phyloP scores from a whole-genome alignment of 1,140 invertebrate species.

The Matsumurasca onukii region DNA sequence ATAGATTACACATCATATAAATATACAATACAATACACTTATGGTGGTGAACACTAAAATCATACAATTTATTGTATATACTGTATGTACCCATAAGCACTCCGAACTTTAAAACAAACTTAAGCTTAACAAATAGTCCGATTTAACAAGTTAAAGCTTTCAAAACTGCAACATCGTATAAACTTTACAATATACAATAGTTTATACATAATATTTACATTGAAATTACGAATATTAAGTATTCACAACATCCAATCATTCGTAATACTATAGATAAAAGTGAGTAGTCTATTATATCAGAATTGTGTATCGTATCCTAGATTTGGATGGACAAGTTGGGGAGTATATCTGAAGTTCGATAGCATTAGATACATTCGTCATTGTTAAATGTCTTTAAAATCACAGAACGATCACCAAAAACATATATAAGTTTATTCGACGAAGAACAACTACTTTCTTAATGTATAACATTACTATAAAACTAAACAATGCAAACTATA shows the following conservation, averaged over 20 bases:
- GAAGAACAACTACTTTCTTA: no score
- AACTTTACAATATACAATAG: slow-evolving; percentile 24
- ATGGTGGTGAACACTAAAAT: not conserved
- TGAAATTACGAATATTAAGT: not conserved
- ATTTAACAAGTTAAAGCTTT: slow-evolving; percentile 8
- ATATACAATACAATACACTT: not conserved
- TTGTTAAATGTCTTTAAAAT: no score
- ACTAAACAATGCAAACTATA: no score
- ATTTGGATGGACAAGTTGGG: not conserved
- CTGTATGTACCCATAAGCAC: slow-evolving; percentile 12
- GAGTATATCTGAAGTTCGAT: no score
- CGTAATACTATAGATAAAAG: not conserved
- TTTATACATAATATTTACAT: slow-evolving; percentile 14
- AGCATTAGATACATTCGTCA: no score
- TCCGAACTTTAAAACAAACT: slow-evolving; percentile 14
- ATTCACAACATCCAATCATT: slow-evolving; percentile 10
- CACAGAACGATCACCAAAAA: no score
- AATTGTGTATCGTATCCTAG: not conserved
- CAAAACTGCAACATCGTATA: not conserved
- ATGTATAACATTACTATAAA: no score
- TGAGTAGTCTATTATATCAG: not conserved
- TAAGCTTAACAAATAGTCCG: slow-evolving; percentile 1
- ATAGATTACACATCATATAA: no score
- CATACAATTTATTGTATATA: slow-evolving; percentile 5
- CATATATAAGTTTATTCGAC: no score